These are phyloP conservation scores for Zhuqinia jingwanae DNA, from an alignment of 2,888 invertebrate genomes.

Conservation along the genomic window DNA sequence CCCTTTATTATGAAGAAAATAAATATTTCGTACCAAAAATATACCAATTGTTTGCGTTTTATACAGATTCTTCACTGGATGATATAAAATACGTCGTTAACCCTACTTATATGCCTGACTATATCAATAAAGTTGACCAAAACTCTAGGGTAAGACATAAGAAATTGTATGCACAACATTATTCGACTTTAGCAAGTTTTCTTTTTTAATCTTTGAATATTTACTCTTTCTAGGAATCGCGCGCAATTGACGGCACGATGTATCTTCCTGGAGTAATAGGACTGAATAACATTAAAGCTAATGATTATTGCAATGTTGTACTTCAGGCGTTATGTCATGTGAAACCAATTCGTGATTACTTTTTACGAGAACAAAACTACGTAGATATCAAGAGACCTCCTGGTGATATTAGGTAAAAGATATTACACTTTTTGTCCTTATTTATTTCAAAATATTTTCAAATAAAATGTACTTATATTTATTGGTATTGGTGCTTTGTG, in stretches of 20 bases:
- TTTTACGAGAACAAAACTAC: slow-evolving; percentile 96
- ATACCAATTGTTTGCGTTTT: too few species aligned
- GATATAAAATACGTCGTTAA: slow-evolving; percentile 99
- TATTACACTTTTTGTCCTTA: too few species aligned
- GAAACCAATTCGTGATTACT: slow-evolving; percentile 95
- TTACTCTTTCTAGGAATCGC: slow-evolving; percentile 83
- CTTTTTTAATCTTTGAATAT: too few species aligned
- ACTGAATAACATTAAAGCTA: slow-evolving; percentile 99
- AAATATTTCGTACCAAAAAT: too few species aligned
- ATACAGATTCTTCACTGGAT: slow-evolving; percentile 93
- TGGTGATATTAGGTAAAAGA: slow-evolving; percentile 89
- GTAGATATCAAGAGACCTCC: slow-evolving; percentile 93
- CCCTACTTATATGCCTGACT: slow-evolving; percentile 93
- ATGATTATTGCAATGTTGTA: slow-evolving; percentile 99
- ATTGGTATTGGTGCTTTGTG: slow-evolving; percentile 2
- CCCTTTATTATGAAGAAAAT: not conserved
- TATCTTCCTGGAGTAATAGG: slow-evolving; percentile 99
- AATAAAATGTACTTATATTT: not conserved
- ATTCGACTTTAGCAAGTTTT: not conserved
- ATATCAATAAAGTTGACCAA: slow-evolving; percentile 91
- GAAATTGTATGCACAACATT: not conserved
- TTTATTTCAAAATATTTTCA: too few species aligned
- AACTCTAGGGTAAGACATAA: slow-evolving; percentile 85
- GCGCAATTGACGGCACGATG: slow-evolving; percentile 97
- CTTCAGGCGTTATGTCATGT: slow-evolving; percentile 98